Base-by-base conservation (phyloP, 35 echinoderm and acorn worm genomes). In the Diadema setosum region DNA sequence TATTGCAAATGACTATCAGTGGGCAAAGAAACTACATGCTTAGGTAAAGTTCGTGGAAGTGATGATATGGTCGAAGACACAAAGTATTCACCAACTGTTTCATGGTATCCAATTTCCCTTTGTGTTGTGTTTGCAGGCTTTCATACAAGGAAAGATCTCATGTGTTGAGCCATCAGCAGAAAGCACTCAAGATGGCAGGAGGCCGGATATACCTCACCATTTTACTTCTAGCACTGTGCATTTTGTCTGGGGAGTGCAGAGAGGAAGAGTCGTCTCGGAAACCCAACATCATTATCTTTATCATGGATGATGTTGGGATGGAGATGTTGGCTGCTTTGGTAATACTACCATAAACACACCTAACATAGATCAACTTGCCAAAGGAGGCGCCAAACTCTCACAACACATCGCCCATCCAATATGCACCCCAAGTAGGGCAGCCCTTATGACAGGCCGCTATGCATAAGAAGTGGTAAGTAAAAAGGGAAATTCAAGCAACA, bases 291-390 rank as follows among this genome's bases (percentile, higher is more conserved):
- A 70, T 99, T 2, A 84, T 99, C 18, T 89, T 99, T 40, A 82
- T 99, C 26, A 91, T 94, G 82, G 96, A 99, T 44, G 96, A 99
- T 45, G 82, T 99, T n/a, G 96, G 96, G 2, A 95, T 95, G 90
- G 96, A 1, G 96, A 99, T 74, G 70, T 99, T 3, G 96, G 92
- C 42, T 99, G 96, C 56, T 99, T 94, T 84, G 96, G 96, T 15
- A 99, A 99, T 36, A 50, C 78, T 31, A 99, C 92, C 0, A 88
- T 99, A 32, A 44, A 82, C 18, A 99, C 96, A 43, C 93, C 96
- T 3, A 80, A 99, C 61, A 99, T 99, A n/a, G 96, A 99, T 46
- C 76, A 83, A 11, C 60, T 99, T 42, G 96, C 96, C 20, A 70
- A 35, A 39, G 92, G 92, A 35, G 96, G 96, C 33, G 96, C 86